Conservation (phyloP, 2,797 vertebrate species). For the Neosilurus mollespiculum region DNA sequence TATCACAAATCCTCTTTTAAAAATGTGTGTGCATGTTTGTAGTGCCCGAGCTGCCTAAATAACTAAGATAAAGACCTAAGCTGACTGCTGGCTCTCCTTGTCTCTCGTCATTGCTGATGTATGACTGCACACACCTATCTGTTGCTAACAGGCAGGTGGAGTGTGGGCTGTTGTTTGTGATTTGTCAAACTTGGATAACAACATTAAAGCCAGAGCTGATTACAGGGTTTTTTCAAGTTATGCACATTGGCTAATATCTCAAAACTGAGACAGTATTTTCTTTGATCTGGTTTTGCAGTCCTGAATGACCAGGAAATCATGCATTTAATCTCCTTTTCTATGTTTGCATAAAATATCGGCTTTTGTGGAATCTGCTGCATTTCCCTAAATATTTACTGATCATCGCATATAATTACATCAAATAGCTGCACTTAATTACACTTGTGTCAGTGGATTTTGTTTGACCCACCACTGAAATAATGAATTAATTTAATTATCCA, state of each 20-base stretch:
- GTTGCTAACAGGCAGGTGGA: slow-evolving; percentile 20
- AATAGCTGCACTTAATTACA: neutral
- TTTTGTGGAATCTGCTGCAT: neutral
- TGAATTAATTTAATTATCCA: too few species aligned
- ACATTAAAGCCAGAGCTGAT: slow-evolving; percentile 24
- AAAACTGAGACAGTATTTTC: slow-evolving; percentile 7
- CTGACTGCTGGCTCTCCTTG: neutral
- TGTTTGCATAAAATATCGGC: neutral
- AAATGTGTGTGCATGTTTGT: neutral
- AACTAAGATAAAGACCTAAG: neutral
- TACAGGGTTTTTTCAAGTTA: slow-evolving; percentile 25
- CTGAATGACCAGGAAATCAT: slow-evolving; percentile 12
- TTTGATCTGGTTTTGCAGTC: neutral
- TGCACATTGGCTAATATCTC: neutral
- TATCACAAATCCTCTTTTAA: too few species aligned
- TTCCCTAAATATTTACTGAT: neutral
- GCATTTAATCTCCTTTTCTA: neutral
- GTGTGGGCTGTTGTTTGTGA: too few species aligned
- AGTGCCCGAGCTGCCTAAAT: neutral
- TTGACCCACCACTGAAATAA: too few species aligned
- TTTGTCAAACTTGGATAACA: slow-evolving; percentile 15
- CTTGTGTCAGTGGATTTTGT: neutral
- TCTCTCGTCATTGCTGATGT: slow-evolving; percentile 11
- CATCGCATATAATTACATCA: neutral
- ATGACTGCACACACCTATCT: slow-evolving; percentile 11